Evolutionary conservation across 2,113 vertebrate genomes (phyloP), one percentile per base, ranked within the genome.

Genomic region (Aythya baeri): DNA sequence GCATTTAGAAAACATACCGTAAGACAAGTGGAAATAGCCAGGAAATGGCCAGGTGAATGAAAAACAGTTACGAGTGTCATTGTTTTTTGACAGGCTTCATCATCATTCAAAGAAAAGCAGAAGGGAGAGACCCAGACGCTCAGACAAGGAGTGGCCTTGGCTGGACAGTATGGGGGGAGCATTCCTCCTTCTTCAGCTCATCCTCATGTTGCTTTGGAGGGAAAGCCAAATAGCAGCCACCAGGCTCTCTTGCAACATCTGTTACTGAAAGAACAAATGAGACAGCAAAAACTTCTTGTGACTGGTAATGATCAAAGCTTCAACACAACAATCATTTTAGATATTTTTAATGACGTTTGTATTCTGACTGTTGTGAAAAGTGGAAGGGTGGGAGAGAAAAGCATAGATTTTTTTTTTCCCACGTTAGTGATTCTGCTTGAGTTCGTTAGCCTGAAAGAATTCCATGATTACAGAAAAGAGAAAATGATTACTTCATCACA

Each of bases 161-260:
- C 99, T 5, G 98, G 98, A 70, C 99, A 99, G 91, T 98, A 99
- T 13, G 96, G 98, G 80, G 98, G 98, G 41, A 98, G 97, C n/a
- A 94, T 99, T 76, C 97, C 98, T 12, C 88, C 98, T 0, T 95
- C 98, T 4, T 96, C 98, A 13, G 58, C 98, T 83, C 98, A 99
- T 83, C 98, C 98, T 70, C 98, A 98, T 0, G 86, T 97, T 29
- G 72, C 98, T 68, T 94, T 99, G 88, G 99, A 99, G 91, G 98
- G 98, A 65, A 99, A 99, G 95, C 98, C 98, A 84, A 99, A 98
- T 95, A 99, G 98, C 98, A 99, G 99, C 97, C 99, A 99, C 94
- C 99, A 99, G 94, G 99, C 99, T 65, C 99, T 99, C 57, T 98
- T 99, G 91, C 99, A 99, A 67, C 99, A 99, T 97, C 98, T 99